These are phyloP conservation scores for Pandion haliaetus DNA, from an alignment of 2,113 vertebrate species.

Conservation along the genomic window DNA sequence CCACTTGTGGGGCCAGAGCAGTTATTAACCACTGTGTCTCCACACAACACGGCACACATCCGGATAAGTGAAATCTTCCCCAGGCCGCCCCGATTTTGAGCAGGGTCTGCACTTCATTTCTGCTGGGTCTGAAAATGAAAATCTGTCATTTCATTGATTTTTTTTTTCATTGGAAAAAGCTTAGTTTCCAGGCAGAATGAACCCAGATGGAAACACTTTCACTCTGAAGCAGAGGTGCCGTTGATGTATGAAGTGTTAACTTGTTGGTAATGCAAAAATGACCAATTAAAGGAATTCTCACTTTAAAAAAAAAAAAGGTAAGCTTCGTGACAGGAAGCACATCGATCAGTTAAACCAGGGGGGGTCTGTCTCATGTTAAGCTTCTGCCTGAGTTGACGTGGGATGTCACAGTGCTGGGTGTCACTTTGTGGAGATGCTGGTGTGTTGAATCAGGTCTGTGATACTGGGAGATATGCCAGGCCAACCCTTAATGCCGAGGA, in stretches of 20 bases:
- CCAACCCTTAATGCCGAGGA: accelerated
- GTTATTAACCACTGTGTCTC: not conserved
- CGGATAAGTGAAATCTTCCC: not conserved
- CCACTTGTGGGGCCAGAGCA: not conserved
- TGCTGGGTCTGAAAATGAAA: not conserved
- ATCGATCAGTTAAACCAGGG: not conserved
- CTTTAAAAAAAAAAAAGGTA: not conserved
- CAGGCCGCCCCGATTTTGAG: accelerated
- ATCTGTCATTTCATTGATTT: not conserved
- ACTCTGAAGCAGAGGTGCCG: not conserved
- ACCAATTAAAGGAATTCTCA: not conserved
- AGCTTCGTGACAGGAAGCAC: not conserved
- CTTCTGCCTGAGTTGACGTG: not conserved
- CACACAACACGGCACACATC: no score
- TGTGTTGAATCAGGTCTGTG: not conserved
- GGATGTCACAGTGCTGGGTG: not conserved
- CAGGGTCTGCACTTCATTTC: not conserved
- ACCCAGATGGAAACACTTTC: not conserved
- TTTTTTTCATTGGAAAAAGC: not conserved
- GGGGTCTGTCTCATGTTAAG: not conserved
- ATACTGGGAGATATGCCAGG: not conserved
- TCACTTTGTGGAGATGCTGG: not conserved
- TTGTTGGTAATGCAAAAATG: not conserved
- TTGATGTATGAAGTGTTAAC: not conserved
- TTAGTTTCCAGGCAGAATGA: not conserved